Conservation (phyloP, 2,113 vertebrate species). For the Barbus barbus region DNA sequence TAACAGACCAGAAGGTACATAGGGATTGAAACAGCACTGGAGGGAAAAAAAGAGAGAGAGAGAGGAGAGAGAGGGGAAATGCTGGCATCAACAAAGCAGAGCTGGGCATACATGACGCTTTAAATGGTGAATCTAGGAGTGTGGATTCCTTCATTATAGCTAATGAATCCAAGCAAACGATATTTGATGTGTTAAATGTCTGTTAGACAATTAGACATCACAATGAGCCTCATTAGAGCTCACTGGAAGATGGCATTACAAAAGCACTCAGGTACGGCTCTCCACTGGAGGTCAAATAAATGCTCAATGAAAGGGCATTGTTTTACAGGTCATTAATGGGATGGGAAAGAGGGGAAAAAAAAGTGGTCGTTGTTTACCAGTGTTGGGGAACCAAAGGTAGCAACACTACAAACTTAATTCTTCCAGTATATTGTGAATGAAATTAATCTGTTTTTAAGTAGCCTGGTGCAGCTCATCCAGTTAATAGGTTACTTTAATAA, state of each 20-base stretch:
- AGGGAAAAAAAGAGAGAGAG: conserved; percentile 33
- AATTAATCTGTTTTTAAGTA: neutral
- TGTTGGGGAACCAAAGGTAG: neutral
- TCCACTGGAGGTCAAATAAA: conserved; percentile 63
- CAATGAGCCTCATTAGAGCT: conserved; percentile 65
- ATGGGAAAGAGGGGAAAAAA: conserved; percentile 53
- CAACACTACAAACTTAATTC: neutral
- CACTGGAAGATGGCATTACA: conserved; percentile 60
- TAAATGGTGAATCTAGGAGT: conserved; percentile 42
- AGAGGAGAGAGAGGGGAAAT: neutral
- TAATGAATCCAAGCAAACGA: conserved; percentile 68
- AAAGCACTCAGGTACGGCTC: conserved; percentile 55
- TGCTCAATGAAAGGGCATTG: conserved; percentile 58
- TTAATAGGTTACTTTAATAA: neutral
- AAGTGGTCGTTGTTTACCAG: conserved; percentile 45
- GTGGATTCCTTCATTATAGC: conserved; percentile 58
- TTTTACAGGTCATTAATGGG: conserved; percentile 53
- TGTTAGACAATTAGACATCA: conserved; percentile 66
- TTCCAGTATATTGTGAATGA: neutral
- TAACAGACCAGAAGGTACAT: conserved; percentile 45
- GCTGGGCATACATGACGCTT: conserved; percentile 43
- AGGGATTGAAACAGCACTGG: conserved; percentile 45
- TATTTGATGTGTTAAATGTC: conserved; percentile 63
- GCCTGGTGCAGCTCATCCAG: neutral
- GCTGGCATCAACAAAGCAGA: conserved; percentile 48